Base-by-base conservation (phyloP, 1,140 invertebrate genomes). In the Samia ricini region DNA sequence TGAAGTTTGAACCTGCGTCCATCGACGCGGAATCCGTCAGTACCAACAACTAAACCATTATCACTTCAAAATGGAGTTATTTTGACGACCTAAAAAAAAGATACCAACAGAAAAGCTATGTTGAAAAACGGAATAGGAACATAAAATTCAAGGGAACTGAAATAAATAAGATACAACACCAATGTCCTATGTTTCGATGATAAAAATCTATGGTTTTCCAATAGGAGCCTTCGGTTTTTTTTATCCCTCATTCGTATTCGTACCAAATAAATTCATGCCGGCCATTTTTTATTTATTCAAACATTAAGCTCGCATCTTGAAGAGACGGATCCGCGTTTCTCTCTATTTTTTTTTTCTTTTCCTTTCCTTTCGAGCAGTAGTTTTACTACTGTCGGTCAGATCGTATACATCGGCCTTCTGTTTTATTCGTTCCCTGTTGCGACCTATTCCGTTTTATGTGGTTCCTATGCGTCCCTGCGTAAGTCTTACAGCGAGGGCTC, bases 401-500 rank as follows among this genome's bases (percentile, higher is more conserved):
- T 58, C 64, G 58, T 67, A 66, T 61, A 36, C 33, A 60, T 51
- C 57, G 65, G 63, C 68, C 68, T 71, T 66, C 61, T 63, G 58
- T 74, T 73, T 74, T 70, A 68, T 71, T 70, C 68, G 59, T 61
- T 64, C 61, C 69, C 57, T n/a, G 64, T 67, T 65, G 50, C 54
- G 59, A 61, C 60, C 68, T 63, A 68, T 74, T 67, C 66, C 51
- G 33, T 69, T 74, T 74, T 74, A 74, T 72, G 66, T 66, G 56
- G 65, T 67, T 68, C 59, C 64, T 66, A 55, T 62, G 49, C 62
- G 56, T 63, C 58, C 23, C 65, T 62, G 57, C 62, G 60, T 63
- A 57, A 64, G 62, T 63, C 68, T 42, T 60, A 26, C 21, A 65
- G 3, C 33, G 33, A 42, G n/a, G 33, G 33, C 33, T 10, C 7